A percentile compares a stretch with the other conserved stretches of the same genome.
These are phyloP conservation scores for Halcyon badia DNA, from an alignment of 2,797 vertebrate genomes.

Conservation along the genomic window DNA sequence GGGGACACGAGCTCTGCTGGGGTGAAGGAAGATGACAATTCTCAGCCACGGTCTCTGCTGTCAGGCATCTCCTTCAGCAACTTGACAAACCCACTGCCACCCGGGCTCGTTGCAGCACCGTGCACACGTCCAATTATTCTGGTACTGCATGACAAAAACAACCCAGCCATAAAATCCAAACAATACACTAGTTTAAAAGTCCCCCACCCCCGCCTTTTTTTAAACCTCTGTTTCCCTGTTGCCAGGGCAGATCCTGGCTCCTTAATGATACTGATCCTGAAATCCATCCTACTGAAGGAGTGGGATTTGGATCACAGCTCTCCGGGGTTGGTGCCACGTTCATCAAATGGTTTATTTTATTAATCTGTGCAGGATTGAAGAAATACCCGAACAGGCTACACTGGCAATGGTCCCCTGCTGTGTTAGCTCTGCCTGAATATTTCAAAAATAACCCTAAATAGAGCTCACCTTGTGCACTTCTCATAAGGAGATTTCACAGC, in stretches of 20 bases:
- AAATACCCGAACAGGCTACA: neutral
- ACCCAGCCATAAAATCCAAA: neutral
- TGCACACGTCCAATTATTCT: neutral
- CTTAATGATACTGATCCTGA: neutral
- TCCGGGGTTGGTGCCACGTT: neutral
- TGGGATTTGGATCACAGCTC: neutral
- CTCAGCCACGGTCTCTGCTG: neutral
- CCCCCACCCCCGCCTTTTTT: too few species aligned
- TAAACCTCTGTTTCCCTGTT: neutral
- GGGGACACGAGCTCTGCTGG: neutral
- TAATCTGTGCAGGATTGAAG: neutral
- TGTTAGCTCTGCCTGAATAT: neutral
- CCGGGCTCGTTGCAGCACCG: neutral
- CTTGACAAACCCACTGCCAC: conserved; percentile 2
- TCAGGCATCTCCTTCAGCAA: neutral
- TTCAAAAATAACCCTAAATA: neutral
- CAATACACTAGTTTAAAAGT: neutral
- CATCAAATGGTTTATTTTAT: neutral
- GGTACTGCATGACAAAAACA: neutral
- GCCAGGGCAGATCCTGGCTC: neutral
- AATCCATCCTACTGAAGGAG: neutral
- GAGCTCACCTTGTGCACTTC: neutral
- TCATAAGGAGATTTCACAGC: neutral
- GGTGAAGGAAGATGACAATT: neutral
- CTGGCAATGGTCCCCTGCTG: neutral